Base-by-base conservation (phyloP, 2,113 vertebrate species). In the Eurystomus gularis region DNA sequence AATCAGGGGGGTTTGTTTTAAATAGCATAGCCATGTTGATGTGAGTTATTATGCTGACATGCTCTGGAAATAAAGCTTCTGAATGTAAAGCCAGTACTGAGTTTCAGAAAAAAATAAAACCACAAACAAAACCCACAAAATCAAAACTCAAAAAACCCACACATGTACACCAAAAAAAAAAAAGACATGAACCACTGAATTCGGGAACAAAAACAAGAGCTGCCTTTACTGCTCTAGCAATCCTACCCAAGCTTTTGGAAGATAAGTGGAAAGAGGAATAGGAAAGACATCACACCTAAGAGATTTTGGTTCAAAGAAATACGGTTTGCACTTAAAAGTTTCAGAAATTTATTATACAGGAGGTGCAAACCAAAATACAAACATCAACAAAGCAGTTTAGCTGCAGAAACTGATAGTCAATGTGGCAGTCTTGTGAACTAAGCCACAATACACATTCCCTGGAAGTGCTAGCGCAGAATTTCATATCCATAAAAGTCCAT, bases 381-480 rank as follows among this genome's bases (percentile, higher is more conserved):
- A 11, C 7, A 55, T 23, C 52, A 75, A 52, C 48, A 29, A 46
- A 58, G 35, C 51, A 37, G 28, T 49, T 40, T 35, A 29, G 8
- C 42, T 73, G 42, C 48, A 42, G 77, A 77, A 86, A 51, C 9
- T 16, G 16, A 9, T 2, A 66, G 8, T 35, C 52, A 77, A 28
- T 20, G 46, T 1, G 66, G 46, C 25, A 46, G 52, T 26, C 33
- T 8, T 46, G 16, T 57, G 20, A 90, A 46, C 18, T 15, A 52
- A 26, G 8, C 28, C 20, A 17, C 8, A 16, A 10, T 3, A 6
- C 12, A 23, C 1, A 0, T 21, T 51, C 69, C 31, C 28, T 3
- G 8, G 13, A 81, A 71, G 44, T 11, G 17, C 17, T 33, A 60
- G 15, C 5, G 5, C 15, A 33, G 73, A 40, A 35, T 17, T 52